Conservation (phyloP, 2,113 vertebrate genomes). For the Planiliza haematocheilus region DNA sequence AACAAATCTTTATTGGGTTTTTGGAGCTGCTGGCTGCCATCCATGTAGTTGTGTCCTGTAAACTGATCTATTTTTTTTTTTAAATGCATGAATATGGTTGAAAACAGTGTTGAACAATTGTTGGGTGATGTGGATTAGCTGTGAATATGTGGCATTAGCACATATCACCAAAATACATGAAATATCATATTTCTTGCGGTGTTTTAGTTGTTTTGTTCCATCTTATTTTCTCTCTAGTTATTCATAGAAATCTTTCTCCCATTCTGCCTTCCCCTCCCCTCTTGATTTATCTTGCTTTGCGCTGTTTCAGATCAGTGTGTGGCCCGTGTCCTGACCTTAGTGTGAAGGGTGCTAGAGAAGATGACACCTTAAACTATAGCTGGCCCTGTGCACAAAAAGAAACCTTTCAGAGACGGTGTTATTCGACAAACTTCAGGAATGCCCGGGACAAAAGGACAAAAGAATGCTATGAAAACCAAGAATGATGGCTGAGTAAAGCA, state of each 20-base stretch:
- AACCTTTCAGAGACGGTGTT: conserved; percentile 48
- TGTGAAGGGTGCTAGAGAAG: not conserved
- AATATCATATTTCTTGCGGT: no score
- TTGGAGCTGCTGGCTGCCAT: no score
- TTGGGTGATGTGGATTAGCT: not conserved
- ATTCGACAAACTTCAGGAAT: conserved; percentile 63
- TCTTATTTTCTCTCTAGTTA: not conserved
- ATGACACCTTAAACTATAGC: conserved; percentile 2
- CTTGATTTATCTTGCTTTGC: conserved; percentile 6
- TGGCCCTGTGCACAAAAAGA: conserved; percentile 12
- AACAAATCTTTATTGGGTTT: not conserved
- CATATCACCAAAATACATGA: not conserved
- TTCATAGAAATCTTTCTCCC: not conserved
- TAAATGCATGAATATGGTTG: not conserved
- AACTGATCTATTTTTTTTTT: no score
- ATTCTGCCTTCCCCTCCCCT: conserved; percentile 14
- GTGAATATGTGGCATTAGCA: not conserved
- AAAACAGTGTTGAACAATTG: not conserved
- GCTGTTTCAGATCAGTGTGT: not conserved
- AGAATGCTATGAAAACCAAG: conserved; percentile 45
- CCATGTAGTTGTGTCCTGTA: no score
- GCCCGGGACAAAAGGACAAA: conserved; percentile 56
- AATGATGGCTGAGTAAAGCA: conserved; percentile 54
- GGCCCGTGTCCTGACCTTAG: conserved; percentile 19
- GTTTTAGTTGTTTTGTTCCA: not conserved